Evolutionary conservation across 2,797 vertebrate genomes (phyloP).

Genomic region (Pseudomugil gertrudae): DNA sequence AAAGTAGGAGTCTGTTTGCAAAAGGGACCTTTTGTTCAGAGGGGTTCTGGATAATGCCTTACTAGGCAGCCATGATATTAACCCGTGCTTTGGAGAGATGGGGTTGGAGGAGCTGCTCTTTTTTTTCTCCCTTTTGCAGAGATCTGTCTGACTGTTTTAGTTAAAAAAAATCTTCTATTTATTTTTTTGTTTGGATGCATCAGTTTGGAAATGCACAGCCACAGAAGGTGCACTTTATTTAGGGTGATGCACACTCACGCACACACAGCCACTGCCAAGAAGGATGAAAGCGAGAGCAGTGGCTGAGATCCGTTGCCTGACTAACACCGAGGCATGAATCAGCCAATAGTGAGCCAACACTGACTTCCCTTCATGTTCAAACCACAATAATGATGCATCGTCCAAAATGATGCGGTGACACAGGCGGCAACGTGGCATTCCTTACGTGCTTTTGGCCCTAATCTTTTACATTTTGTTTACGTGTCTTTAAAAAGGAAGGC

Average conservation of each 20-base stretch:
- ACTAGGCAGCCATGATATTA: conserved; percentile 93
- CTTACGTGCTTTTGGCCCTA: conserved; percentile 16
- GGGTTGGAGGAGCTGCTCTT: conserved; percentile 28
- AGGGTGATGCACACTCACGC: conserved; percentile 33
- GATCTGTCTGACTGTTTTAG: not conserved
- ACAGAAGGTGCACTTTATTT: conserved; percentile 53
- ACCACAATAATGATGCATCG: conserved; percentile 44
- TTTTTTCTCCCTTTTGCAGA: not conserved
- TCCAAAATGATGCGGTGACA: conserved; percentile 53
- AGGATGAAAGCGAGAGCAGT: conserved; percentile 62
- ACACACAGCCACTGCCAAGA: conserved; percentile 56
- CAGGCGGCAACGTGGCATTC: conserved; percentile 35
- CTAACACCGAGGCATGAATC: conserved; percentile 71
- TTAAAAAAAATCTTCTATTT: not conserved
- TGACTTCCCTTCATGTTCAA: conserved; percentile 59
- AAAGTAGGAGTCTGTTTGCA: conserved; percentile 91
- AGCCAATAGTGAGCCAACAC: conserved; percentile 64
- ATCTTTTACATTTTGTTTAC: conserved; percentile 5
- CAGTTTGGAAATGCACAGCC: conserved; percentile 30
- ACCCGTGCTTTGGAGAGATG: conserved; percentile 84
- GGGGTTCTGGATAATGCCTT: conserved; percentile 89
- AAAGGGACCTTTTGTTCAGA: conserved; percentile 93
- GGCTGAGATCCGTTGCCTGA: conserved; percentile 67
- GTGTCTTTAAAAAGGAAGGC: not conserved
- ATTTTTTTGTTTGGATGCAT: conserved; percentile 23